phyloP scores from a whole-genome alignment of 1,140 invertebrate species.

The Sminthurinus signatus region DNA sequence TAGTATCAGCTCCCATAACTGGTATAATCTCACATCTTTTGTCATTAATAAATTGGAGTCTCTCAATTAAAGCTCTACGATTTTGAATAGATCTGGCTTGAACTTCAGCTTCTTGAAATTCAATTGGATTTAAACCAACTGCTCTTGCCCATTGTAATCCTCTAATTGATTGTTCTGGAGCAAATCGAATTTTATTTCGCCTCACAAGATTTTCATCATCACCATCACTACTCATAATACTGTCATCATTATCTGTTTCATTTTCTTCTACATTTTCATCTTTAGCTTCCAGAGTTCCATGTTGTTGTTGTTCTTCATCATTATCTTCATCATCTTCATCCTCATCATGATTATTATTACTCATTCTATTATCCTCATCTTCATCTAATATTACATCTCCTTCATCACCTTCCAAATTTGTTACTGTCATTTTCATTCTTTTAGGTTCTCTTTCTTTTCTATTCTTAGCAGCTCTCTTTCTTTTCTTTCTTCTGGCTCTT shows the following conservation, averaged over 20 bases:
- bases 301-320: neutral
- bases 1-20: slow-evolving; percentile 8
- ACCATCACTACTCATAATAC: neutral
- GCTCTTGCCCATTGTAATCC: neutral
- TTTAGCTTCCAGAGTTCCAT: neutral
- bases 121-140: slow-evolving; percentile 2
- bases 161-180: neutral
- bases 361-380: neutral
- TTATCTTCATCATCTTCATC: slow-evolving; percentile 6
- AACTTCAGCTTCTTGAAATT: slow-evolving; percentile 17
- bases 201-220: neutral
- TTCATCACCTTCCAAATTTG: slow-evolving; percentile 1
- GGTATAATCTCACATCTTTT: slow-evolving; percentile 20
- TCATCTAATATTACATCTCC: no score
- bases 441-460: neutral
- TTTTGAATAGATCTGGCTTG: slow-evolving; percentile 18
- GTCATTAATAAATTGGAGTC: slow-evolving; percentile 19
- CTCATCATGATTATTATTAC: neutral
- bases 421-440: neutral
- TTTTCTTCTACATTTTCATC: neutral
- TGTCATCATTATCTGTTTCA: neutral
- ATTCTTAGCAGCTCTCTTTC: neutral
- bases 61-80: slow-evolving; percentile 10
- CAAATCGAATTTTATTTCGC: neutral
- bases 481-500: neutral